Base-by-base conservation (phyloP, 2,888 invertebrate species). In the Chrysotoxum bicinctum region DNA sequence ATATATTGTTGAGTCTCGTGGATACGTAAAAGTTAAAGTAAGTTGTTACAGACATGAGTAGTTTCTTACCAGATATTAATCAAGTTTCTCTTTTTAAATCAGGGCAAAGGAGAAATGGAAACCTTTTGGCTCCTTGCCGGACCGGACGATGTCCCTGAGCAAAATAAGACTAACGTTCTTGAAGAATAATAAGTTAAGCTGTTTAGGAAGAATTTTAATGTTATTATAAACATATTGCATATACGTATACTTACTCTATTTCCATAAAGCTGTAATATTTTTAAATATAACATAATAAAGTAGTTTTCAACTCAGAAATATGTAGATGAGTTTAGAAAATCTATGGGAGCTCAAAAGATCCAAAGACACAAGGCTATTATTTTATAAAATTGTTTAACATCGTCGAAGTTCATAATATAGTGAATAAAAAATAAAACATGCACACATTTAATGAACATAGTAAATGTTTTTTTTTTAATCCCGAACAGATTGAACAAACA, bases 71-170 rank as follows among this genome's bases (percentile, higher is more conserved):
- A 37, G 37, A 37, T 30, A 14, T 12, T 26, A 43, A 64, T 32
- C 9, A 19, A 12, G 2, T 23, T 21, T 16, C n/a, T 21, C 52
- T 37, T 54, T 45, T 16, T 50, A n/a, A 19, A 45, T 37, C 26
- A 96, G 96, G 97, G 97, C 23, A 98, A 98, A 92, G 98, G 97
- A 37, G 94, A 95, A 90, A 97, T 97, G 97, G 95, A 96, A 90
- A 97, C 97, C 0, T 96, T 94, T 91, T 97, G 96, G 96, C 90
- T 97, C 73, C 93, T 94, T 88, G 94, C 94, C 5, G 95, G 94
- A 89, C 91, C 94, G 37, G 93, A 93, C 4, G 79, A 87, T 4
- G 60, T 56, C 3, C 6, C 58, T 78, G 50, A 66, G 58, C 8
- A 35, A 66, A 50, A 35, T 14, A 60, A 32, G 56, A 43, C 56